Base-by-base conservation (phyloP, 2,888 invertebrate genomes). In the Gisinianus flammeolus region DNA sequence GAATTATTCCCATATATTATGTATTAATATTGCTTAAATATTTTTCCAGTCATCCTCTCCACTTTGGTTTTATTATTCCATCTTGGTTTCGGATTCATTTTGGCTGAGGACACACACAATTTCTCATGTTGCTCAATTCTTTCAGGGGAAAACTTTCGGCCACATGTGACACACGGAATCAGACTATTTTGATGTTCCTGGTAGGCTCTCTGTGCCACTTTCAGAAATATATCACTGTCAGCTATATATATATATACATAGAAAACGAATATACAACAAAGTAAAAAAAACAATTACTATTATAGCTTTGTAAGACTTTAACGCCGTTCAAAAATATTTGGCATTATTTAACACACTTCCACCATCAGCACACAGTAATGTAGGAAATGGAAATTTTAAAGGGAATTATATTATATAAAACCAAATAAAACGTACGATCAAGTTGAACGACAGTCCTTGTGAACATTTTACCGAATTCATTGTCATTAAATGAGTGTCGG, bases 161-260 rank as follows among this genome's bases (percentile, higher is more conserved):
- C 54, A 31, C 76, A 76, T 54, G 28, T 66, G 1, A 0, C n/a
- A 31, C 76, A 76, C 5, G 67, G 76, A 2, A 76, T 66, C 12
- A 76, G 56, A 68, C 76, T 76, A n/a, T 66, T 19, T 33, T 76
- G 68, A 52, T 76, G 76, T 24, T 76, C 76, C 22, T 52, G 66
- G 68, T 76, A 76, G 16, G 76, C 76, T 30, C 67, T 33, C 22
- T 76, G 68, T 3, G 76, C 76, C 2, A 76, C 52, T 28, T 67
- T 66, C 76, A 76, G 67, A 24, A 76, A 76, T n/a, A 76, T 22
- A 24, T 76, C 76, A 66, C 76, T 76, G 30, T 76, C 76, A 2
- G 76, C 76, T 76, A 54, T 2, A 54, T 44, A 66, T 44, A 44
- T 10, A 31, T 5, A 66, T 30, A n/a, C 12, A 66, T 10, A 16